Base-by-base conservation (phyloP, 2,888 invertebrate species). In the Pogonocherus hispidulus region DNA sequence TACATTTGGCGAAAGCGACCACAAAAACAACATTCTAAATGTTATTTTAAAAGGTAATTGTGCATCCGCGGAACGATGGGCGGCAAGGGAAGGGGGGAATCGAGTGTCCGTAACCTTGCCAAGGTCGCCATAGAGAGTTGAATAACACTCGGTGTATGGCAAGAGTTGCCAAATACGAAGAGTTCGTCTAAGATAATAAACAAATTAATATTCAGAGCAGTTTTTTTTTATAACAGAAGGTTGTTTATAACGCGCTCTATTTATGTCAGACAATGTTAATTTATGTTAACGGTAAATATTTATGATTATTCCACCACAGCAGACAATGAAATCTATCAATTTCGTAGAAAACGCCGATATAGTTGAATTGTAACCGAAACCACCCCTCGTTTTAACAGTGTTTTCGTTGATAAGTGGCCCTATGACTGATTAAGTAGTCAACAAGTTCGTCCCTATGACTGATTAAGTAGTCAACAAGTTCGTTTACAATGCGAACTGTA, bases 111-210 rank as follows among this genome's bases (percentile, higher is more conserved):
- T 84, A 81, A 84, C 84, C 84, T 84, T 84, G 83, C 78, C 81
- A 84, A 84, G 84, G 84, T 84, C 81, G 84, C 75, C 76, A 73
- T 70, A 74, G 73, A 76, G 79, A 80, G 83, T 82, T 83, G 81
- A 83, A 83, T 80, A 82, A 76, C 80, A 80, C 76, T 72, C 63
- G 56, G 56, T 66, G 71, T 51, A 46, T 51, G 55, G 71, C 67
- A 65, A n/a, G 47, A 41, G 70, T 68, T 71, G 73, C 71, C 70
- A 66, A 72, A 71, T 63, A 49, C 52, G 54, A 59, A 44, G 23
- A 41, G 6, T 57, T 19, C 32, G 27, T 47, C 22, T 5, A 54
- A 60, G 22, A 37, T 41, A 41, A 55, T 55, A 41, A 55, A 55
- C 55, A 55, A 52, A 52, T 52, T 52, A 52, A 19, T 52, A 27